Evolutionary conservation across 2,797 vertebrate species (phyloP).

Genomic region (Heterohyrax brucei): DNA sequence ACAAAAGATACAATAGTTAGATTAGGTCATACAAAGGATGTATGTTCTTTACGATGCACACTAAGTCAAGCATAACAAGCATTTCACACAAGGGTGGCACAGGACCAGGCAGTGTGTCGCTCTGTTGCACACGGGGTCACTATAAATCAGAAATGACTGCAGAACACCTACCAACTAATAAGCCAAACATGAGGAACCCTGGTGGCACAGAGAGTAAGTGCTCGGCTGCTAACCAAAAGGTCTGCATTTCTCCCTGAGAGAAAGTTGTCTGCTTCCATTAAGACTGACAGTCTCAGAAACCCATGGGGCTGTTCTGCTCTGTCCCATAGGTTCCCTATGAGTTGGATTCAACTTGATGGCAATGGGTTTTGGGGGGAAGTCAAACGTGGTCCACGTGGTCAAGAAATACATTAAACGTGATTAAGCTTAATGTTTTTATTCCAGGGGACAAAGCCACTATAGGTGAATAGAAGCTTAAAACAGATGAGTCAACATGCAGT

Average conservation of each 20-base stretch:
- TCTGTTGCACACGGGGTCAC: no score
- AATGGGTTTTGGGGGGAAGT: not conserved
- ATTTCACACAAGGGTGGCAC: no score
- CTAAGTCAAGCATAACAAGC: not conserved
- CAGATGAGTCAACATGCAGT: not conserved
- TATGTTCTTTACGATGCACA: not conserved
- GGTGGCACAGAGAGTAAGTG: not conserved
- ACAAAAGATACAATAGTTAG: slow-evolving; percentile 85
- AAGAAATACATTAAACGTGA: slow-evolving; percentile 43
- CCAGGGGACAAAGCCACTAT: not conserved
- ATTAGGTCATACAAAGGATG: slow-evolving; percentile 66
- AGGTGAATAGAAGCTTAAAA: slow-evolving; percentile 10
- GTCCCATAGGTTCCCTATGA: not conserved
- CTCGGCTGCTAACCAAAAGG: not conserved
- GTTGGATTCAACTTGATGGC: not conserved
- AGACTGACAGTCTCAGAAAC: not conserved
- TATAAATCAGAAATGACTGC: no score
- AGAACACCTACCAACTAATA: no score
- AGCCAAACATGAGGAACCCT: not conserved
- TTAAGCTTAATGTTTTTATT: slow-evolving; percentile 55
- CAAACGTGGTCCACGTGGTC: not conserved
- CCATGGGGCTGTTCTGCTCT: not conserved
- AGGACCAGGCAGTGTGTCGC: no score
- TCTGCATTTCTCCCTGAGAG: not conserved
- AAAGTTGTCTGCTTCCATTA: not conserved